Base-by-base conservation (phyloP, 2,797 vertebrate species). In the Brachymystax lenok region DNA sequence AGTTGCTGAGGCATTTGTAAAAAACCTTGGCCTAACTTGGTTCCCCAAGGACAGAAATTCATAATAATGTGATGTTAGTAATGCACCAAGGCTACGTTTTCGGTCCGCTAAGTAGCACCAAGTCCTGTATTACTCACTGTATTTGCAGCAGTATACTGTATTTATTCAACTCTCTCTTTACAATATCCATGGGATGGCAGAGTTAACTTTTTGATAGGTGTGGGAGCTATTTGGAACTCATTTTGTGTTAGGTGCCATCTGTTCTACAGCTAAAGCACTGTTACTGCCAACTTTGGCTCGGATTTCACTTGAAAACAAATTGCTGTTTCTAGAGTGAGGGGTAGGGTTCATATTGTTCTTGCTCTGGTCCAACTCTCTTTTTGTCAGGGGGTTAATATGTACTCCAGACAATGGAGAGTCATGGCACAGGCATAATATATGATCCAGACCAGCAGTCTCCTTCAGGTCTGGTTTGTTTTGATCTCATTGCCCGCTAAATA, bases 401-500 rank as follows among this genome's bases (percentile, higher is more conserved):
- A 33, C n/a, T n/a, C 3, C 2, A 28, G 16, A 21, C 21, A 7
- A 16, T 71, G 54, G 59, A 24, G 13, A 72, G 24, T 27, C 1
- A 1, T 73, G 4, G 61, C 70, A 19, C 76, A 77, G 68, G 59
- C 4, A 80, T 54, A 79, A 78, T 80, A 78, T 70, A 73, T 74
- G 64, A 54, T 76, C 64, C 70, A 81, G 67, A 86, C 74, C 70
- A 74, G 52, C 75, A 50, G 70, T 78, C 80, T 86, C 59, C 81
- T 85, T 81, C 76, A 74, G 79, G 80, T 81, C 75, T 79, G 83
- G 81, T 78, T 84, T 35, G 76, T 73, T 87, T 79, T 87, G 83
- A 88, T 80, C 82, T 86, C 82, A 82, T 89, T 81, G 80, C 77
- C 71, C 80, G 74, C 67, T 82, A 35, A 33, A 78, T 82, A 87